Evolutionary conservation across 2,797 vertebrate species (phyloP), one percentile per base, ranked within the genome.

Genomic region (Lutjanus argentimaculatus): DNA sequence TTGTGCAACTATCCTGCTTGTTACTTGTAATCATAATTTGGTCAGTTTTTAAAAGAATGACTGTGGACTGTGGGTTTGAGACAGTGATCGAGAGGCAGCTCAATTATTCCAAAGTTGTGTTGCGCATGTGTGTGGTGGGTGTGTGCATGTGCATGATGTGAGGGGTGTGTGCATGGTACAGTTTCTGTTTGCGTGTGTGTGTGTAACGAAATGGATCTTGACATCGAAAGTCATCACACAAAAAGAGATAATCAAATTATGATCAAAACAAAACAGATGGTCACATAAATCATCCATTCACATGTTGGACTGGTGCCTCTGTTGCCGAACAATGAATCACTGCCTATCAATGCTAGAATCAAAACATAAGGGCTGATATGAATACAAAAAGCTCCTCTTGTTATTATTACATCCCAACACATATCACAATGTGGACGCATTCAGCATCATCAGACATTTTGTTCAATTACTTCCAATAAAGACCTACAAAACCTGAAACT

Each of bases 211-310:
- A 92, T 75, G 77, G 74, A 79, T 83, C 78, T 84, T 88, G 89
- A 90, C 85, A 81, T 79, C 49, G 72, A 80, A 91, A 91, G 90
- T 80, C 83, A 82, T 87, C 88, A 68, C 80, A 89, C 69, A 90
- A 84, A 90, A 86, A 89, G 79, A 93, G 85, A 92, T 89, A 85
- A 91, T 92, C 84, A 93, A 93, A 92, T 93, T 86, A 91, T 85
- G 88, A 93, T 93, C 86, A 85, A 89, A 93, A 90, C 79, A 90
- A 92, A 93, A 75, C 91, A 93, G 93, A 93, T 93, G 93, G 92
- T 81, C 88, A 90, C 91, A 93, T 93, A 92, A 93, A 93, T 94
- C 93, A 95, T 91, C 91, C 80, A 86, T 90, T 94, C 91, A 90
- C 84, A 87, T 74, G 88, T 85, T 91, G 90, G 90, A 92, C 83